Evolutionary conservation across 2,888 invertebrate species (phyloP).

Genomic region (Aelia acuminata): DNA sequence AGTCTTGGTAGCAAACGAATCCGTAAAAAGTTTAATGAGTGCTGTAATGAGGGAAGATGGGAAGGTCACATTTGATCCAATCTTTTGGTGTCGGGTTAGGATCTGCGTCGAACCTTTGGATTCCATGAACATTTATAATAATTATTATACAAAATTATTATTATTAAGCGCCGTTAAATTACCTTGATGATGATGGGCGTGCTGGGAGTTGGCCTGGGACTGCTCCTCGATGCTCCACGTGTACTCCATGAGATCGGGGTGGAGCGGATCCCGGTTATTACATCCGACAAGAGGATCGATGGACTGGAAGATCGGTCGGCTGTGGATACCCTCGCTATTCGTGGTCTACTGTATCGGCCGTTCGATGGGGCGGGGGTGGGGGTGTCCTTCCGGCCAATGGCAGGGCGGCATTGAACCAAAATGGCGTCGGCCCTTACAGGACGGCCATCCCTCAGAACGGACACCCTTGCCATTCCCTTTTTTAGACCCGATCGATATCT

Average conservation of each 20-base stretch:
- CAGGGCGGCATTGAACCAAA: constrained; percentile 54
- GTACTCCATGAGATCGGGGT: constrained; percentile 64
- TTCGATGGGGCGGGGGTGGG: constrained; percentile 55
- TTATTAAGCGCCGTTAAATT: background rate
- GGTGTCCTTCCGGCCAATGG: constrained; percentile 56
- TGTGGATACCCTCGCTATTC: constrained; percentile 16
- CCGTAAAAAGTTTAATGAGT: too few relatives aligned
- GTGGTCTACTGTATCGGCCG: constrained; percentile 35
- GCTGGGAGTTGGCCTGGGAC: constrained; percentile 62
- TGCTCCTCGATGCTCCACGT: constrained; percentile 65
- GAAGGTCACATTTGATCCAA: too few relatives aligned
- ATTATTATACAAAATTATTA: too few relatives aligned
- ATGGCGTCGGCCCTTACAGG: constrained; percentile 59
- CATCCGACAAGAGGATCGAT: constrained; percentile 7
- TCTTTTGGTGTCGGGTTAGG: too few relatives aligned
- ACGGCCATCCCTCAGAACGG: constrained; percentile 42
- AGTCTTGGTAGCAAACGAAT: too few relatives aligned
- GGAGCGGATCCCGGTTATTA: constrained; percentile 14
- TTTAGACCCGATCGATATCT: constrained; percentile 57
- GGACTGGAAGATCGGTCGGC: constrained; percentile 2
- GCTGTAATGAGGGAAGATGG: too few relatives aligned
- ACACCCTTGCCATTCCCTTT: constrained; percentile 54
- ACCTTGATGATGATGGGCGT: constrained; percentile 62
- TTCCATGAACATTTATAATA: too few relatives aligned
- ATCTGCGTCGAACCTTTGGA: too few relatives aligned